Evolutionary conservation across 2,113 vertebrate species (phyloP), one percentile per base, ranked within the genome.

Genomic region (Gadus macrocephalus): DNA sequence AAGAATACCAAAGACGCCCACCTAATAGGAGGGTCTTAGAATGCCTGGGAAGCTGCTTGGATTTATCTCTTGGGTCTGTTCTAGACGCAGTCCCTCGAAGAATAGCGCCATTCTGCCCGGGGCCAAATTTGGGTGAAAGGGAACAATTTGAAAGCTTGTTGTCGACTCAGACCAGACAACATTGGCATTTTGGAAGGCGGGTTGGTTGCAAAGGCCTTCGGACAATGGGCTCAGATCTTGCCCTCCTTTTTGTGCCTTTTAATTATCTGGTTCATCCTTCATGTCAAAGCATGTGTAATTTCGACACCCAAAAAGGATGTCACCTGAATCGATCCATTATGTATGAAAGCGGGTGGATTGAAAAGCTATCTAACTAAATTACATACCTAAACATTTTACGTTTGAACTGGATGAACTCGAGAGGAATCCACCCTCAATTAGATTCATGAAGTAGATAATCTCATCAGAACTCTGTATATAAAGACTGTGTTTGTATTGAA

Each of bases 141-240:
- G 83, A 86, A 89, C 87, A 84, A 85, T 89, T 77, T 82, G 76
- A 77, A 78, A 81, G 83, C 78, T 80, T 89, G 89, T 90, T 75
- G 82, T 74, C 63, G 81, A 68, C 25, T 62, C 80, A 69, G 64
- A 69, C 75, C 74, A 81, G 78, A 87, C 70, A 83, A 76, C 80
- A 84, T 74, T 74, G 79, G 80, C 85, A 91, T 91, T 86, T 90
- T 67, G 79, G 78, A 85, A 67, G 53, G 63, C 84, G 87, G 82
- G 74, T 49, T 49, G 83, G 83, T 83, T 74, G 74, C 25, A 74
- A 70, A 81, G 82, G 73, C 84, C 82, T 72, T 83, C 0, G 73
- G 80, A 83, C 79, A 89, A 89, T 84, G 79, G 77, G 77, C 74
- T 81, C 71, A 79, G 73, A 84, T 86, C 79, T 84, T 74, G 72